phyloP scores from a whole-genome alignment of 2,797 vertebrate species.

The Chaenodraco wilsoni region DNA sequence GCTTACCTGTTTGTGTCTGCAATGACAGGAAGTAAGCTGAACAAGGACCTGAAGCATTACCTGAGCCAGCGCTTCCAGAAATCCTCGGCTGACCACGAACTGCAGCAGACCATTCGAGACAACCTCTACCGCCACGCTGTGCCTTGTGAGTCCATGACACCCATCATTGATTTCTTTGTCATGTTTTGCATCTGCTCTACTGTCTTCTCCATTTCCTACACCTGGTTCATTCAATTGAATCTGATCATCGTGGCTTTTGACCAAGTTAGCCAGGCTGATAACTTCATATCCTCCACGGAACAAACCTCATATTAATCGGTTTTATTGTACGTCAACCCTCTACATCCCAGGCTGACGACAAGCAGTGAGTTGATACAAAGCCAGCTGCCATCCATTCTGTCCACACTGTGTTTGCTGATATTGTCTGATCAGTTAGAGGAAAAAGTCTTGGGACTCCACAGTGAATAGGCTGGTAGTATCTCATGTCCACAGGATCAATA shows the following conservation, averaged over 20 bases:
- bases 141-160: constrained; percentile 92
- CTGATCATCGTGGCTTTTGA: constrained; percentile 12
- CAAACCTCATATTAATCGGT: constrained; percentile 17
- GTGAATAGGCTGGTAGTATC: constrained; percentile 23
- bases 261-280: constrained; percentile 19
- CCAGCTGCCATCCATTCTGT: constrained; percentile 19
- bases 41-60: constrained; percentile 95
- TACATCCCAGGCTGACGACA: constrained; percentile 15
- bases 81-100: constrained; percentile 93
- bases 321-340: constrained; percentile 7
- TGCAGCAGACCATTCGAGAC: constrained; percentile 97
- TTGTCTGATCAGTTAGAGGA: constrained; percentile 32
- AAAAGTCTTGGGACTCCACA: constrained; percentile 9
- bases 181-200: not conserved
- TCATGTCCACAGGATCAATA: constrained; percentile 47
- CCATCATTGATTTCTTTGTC: not conserved
- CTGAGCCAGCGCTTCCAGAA: constrained; percentile 98
- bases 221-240: constrained; percentile 43
- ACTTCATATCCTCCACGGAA: constrained; percentile 16
- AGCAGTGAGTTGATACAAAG: constrained; percentile 16
- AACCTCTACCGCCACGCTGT: constrained; percentile 99
- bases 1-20: constrained; percentile 60
- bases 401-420: constrained; percentile 23
- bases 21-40: constrained; percentile 92
- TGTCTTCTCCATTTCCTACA: constrained; percentile 19